Evolutionary conservation across 2,888 invertebrate genomes (phyloP).

Genomic region (Drosophila bunnanda): DNA sequence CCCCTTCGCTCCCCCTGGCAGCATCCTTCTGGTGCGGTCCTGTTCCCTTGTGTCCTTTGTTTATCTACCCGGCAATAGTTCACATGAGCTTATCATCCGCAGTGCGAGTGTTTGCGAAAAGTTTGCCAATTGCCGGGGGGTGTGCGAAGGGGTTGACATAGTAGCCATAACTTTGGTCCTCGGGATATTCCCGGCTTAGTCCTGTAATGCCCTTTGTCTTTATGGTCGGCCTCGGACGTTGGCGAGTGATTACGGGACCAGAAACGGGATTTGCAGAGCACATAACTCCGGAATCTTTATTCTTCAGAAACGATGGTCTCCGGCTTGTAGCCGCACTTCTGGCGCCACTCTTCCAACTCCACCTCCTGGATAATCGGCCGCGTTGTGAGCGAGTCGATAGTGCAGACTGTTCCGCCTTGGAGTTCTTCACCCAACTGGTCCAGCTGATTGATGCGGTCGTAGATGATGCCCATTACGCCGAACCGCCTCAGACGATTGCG

Average conservation of each 20-base stretch:
- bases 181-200: conserved; percentile 69
- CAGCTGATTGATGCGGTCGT: conserved; percentile 62
- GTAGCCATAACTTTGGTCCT: conserved; percentile 60
- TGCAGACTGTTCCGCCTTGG: conserved; percentile 44
- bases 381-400: conserved; percentile 51
- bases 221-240: conserved; percentile 42
- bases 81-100: conserved; percentile 81
- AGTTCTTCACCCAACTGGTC: conserved; percentile 51
- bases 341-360: conserved; percentile 34
- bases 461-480: conserved; percentile 54
- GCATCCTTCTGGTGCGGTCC: conserved; percentile 50
- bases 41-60: conserved; percentile 61
- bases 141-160: conserved; percentile 77
- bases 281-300: conserved; percentile 28
- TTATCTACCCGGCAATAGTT: conserved; percentile 83
- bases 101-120: conserved; percentile 75
- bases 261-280: conserved; percentile 13
- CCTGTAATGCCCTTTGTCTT: conserved; percentile 70
- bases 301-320: not conserved
- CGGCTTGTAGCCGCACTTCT: conserved; percentile 48
- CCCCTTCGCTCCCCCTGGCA: conserved; percentile 16
- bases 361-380: conserved; percentile 23
- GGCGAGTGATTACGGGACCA: conserved; percentile 53
- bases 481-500: conserved; percentile 33
- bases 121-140: conserved; percentile 53